Evolutionary conservation across 2,888 invertebrate species (phyloP), one percentile per base, ranked within the genome.

Genomic region (Scaptodrosophila latifasciaeformis): DNA sequence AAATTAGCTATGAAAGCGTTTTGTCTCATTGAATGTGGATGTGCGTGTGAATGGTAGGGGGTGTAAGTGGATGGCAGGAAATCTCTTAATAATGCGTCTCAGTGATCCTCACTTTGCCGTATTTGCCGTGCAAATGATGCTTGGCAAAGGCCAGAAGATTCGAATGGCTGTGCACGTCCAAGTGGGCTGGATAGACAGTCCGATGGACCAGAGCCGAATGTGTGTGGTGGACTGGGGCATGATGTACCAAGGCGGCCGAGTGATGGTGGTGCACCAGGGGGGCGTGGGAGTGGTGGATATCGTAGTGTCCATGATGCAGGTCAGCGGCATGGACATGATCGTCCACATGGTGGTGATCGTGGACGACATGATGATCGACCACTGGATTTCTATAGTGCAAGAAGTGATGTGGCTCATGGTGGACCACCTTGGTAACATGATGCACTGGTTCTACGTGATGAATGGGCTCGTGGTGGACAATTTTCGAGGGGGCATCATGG

Each of bases 51-150:
- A 34, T 34, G 10, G 27, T 15, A 29, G n/a, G 21, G 19, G 54
- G 30, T 6, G 46, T n/a, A 27, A 10, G 35, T 46, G 30, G 12
- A 24, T 48, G 47, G 58, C 43, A 54, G 68, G 81, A 75, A 78
- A 82, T 83, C 78, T 76, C 68, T 80, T 74, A 83, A 65, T 83
- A 85, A 83, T 83, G 85, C 52, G 78, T 85, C 76, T 85, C 85
- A 55, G 75, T 82, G 67, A 85, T 83, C 70, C 70, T 77, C 54
- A 85, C 77, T 61, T 85, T 85, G 63, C 85, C 85, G 59, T 70
- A 82, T 64, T 85, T 85, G 47, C 84, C 84, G 47, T 83, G 84
- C 66, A 83, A 62, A 43, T 83, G 81, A 52, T 83, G 83, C 44
- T 84, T 84, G 59, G 83, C 83, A 55, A 84, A 70, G 61, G 84